Percentiles rank a stretch among this genome's conserved stretches.
Conservation (phyloP, 2,797 vertebrate species). For the Coregonus ussuriensis region DNA sequence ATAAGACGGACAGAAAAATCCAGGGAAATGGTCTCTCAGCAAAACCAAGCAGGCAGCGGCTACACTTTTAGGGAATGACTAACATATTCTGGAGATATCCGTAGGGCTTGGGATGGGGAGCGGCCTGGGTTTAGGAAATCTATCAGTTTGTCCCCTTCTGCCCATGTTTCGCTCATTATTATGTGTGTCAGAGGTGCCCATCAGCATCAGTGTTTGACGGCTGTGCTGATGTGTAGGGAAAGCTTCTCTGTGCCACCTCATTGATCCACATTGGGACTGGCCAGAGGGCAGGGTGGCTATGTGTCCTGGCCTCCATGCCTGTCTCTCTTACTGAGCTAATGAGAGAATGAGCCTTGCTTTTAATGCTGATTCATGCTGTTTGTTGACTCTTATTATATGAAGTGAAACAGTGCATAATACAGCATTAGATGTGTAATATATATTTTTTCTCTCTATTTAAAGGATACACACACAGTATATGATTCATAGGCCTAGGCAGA, state of each 20-base stretch:
- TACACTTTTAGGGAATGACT: background rate
- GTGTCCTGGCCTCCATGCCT: too few relatives aligned
- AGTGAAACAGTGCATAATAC: too few relatives aligned
- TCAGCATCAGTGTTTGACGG: background rate
- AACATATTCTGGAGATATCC: background rate
- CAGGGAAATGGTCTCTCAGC: background rate
- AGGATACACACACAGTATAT: too few relatives aligned
- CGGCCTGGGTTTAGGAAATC: background rate
- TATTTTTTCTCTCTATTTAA: too few relatives aligned
- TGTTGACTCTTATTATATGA: too few relatives aligned
- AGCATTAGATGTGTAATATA: too few relatives aligned
- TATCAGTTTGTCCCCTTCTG: background rate
- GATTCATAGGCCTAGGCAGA: too few relatives aligned
- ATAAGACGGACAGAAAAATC: conserved; percentile 13
- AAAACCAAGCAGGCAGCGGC: background rate
- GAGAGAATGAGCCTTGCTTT: too few relatives aligned
- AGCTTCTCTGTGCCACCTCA: background rate
- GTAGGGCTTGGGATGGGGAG: background rate
- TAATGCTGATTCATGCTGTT: too few relatives aligned
- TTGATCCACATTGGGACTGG: background rate
- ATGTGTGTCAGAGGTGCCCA: background rate
- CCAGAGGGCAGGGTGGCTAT: background rate
- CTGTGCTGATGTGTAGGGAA: background rate
- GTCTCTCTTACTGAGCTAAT: too few relatives aligned
- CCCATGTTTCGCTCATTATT: background rate